A percentile compares a stretch with the other conserved stretches of the same genome.
phyloP scores from a whole-genome alignment of 2,797 vertebrate species.

The Gallirallus australis region DNA sequence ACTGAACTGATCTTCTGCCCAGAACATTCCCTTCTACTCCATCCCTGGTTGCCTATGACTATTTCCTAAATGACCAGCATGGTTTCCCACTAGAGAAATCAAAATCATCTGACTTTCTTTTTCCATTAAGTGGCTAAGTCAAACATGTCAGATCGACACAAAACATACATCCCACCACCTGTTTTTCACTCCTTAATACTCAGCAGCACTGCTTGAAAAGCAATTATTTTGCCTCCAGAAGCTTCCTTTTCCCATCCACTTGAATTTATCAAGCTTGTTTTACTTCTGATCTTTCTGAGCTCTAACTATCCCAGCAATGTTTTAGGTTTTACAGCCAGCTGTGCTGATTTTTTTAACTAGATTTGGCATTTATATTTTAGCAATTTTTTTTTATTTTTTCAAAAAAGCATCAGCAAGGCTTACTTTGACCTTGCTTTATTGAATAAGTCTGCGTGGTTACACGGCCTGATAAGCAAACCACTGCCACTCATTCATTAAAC shows the following conservation, averaged over 20 bases:
- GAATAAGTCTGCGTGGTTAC: neutral
- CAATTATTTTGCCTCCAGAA: neutral
- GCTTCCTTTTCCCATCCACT: neutral
- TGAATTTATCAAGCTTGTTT: conserved; percentile 13
- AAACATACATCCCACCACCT: neutral
- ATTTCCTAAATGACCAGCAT: neutral
- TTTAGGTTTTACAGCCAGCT: conserved; percentile 19
- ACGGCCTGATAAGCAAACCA: neutral
- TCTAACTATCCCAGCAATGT: neutral
- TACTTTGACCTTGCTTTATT: neutral
- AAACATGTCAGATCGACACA: neutral
- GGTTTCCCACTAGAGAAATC: neutral
- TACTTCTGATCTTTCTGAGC: neutral
- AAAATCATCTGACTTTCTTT: neutral
- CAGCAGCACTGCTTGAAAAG: conserved; percentile 16
- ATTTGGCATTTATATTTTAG: neutral
- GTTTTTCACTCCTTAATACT: neutral
- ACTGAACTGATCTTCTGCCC: neutral
- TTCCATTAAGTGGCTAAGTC: neutral
- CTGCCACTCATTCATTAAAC: conserved; percentile 31
- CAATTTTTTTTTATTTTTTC: neutral
- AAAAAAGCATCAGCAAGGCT: conserved; percentile 17
- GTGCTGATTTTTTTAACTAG: neutral
- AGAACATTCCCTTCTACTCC: neutral
- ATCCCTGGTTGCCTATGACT: neutral